A percentile compares a stretch with the other conserved stretches of the same genome.
phyloP scores from a whole-genome alignment of 2,113 vertebrate genomes.

The Petromus typicus region DNA sequence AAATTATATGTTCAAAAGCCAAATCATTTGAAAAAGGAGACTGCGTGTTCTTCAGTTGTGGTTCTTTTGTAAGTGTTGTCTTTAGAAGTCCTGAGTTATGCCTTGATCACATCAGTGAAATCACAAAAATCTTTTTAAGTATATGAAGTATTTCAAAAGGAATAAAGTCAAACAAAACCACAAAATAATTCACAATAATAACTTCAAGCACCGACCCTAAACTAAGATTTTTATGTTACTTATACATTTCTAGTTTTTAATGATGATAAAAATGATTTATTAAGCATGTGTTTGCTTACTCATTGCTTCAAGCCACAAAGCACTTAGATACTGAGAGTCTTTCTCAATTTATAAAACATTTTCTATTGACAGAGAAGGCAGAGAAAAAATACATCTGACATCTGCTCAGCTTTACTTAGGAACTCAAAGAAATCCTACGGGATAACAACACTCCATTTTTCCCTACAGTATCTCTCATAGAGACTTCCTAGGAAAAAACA shows the following conservation, averaged over 20 bases:
- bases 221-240: conserved; percentile 7
- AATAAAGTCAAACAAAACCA: conserved; percentile 74
- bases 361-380: conserved; percentile 88
- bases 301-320: conserved; percentile 66
- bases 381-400: conserved; percentile 82
- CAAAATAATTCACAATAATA: conserved; percentile 66
- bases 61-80: conserved; percentile 53
- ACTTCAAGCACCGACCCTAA: conserved; percentile 50
- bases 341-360: conserved; percentile 79
- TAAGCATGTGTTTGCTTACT: conserved; percentile 70
- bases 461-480: conserved; percentile 74
- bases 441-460: conserved; percentile 81
- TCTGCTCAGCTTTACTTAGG: conserved; percentile 85
- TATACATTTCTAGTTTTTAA: conserved; percentile 54
- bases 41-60: conserved; percentile 60
- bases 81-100: conserved; percentile 58
- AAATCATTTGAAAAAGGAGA: conserved; percentile 32
- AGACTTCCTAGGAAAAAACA: conserved; percentile 68
- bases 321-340: conserved; percentile 63
- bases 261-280: conserved; percentile 64
- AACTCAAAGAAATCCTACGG: conserved; percentile 84
- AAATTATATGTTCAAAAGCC: conserved; percentile 63
- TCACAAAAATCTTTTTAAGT: conserved; percentile 65
- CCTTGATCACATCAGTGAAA: conserved; percentile 61
- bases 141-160: conserved; percentile 62